Percentiles rank a stretch among this genome's conserved stretches.
Conservation (phyloP, 2,888 invertebrate genomes). For the Priocnemis perturbator region DNA sequence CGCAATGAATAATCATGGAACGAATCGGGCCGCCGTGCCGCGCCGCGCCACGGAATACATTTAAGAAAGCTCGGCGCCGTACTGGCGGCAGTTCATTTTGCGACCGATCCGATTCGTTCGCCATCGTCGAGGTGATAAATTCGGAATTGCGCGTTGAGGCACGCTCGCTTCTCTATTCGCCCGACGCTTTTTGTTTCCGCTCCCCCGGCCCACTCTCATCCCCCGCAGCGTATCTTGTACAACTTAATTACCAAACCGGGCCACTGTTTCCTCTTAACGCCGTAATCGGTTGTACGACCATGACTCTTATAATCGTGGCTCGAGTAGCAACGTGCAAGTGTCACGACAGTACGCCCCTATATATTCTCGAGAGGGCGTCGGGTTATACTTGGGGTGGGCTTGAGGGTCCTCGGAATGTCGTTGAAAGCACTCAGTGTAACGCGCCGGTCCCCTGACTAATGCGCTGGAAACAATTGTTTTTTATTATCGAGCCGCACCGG, state of each 20-base stretch:
- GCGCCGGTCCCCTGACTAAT: slow-evolving; percentile 51
- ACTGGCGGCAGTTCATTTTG: too few relatives aligned
- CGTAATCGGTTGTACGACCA: slow-evolving; percentile 42
- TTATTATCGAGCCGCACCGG: slow-evolving; percentile 34
- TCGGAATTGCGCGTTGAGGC: too few relatives aligned
- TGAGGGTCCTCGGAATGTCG: slow-evolving; percentile 44
- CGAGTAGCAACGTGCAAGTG: slow-evolving; percentile 58
- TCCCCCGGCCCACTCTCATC: too few relatives aligned
- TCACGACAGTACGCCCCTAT: slow-evolving; percentile 68
- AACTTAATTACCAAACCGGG: slow-evolving; percentile 46
- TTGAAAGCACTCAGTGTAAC: slow-evolving; percentile 46
- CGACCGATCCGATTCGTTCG: too few relatives aligned
- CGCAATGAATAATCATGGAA: slow-evolving; percentile 25
- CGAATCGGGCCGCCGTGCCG: background rate
- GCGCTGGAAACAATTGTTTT: slow-evolving; percentile 66
- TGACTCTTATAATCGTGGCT: slow-evolving; percentile 54
- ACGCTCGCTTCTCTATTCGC: too few relatives aligned
- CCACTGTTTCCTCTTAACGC: slow-evolving; percentile 53
- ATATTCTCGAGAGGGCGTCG: slow-evolving; percentile 41
- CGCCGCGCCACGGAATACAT: too few relatives aligned
- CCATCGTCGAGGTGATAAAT: too few relatives aligned
- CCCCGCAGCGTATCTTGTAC: background rate
- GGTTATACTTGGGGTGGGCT: slow-evolving; percentile 46
- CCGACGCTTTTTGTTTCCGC: too few relatives aligned
- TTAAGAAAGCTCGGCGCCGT: too few relatives aligned